phyloP scores from a whole-genome alignment of 53 echinoderm and acorn worm genomes.

The Stichopus horrens region DNA sequence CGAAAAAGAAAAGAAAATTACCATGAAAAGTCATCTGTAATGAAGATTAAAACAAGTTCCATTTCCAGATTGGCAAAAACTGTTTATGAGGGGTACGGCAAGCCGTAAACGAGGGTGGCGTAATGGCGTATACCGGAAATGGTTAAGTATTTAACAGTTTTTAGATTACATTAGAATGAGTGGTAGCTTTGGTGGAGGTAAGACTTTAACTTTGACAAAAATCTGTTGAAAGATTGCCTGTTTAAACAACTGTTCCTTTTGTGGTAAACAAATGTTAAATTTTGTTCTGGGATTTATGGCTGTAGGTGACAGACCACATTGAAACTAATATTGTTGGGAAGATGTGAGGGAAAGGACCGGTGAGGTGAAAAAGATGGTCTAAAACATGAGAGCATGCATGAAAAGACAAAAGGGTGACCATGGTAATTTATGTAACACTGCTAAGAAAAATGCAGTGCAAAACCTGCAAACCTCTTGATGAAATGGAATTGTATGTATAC shows the following conservation, averaged over 20 bases:
- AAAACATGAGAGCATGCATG: neutral
- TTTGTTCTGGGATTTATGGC: neutral
- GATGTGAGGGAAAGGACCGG: neutral
- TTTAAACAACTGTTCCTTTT: neutral
- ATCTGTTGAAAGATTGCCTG: neutral
- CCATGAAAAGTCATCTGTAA: neutral
- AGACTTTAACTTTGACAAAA: neutral
- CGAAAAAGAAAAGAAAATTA: too few relatives aligned
- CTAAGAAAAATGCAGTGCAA: too few relatives aligned
- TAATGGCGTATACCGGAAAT: neutral
- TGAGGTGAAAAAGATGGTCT: neutral
- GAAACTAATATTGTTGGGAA: neutral
- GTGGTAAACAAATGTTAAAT: neutral
- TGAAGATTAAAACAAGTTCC: neutral
- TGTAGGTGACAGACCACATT: neutral
- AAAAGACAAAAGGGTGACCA: neutral
- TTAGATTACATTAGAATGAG: neutral
- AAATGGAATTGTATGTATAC: too few relatives aligned
- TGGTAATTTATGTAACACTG: too few relatives aligned
- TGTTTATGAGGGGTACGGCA: neutral
- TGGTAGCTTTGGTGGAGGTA: neutral
- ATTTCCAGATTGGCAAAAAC: neutral
- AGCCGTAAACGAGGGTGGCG: neutral
- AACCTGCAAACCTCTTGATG: too few relatives aligned
- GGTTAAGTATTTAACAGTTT: neutral